Evolutionary conservation across 2,113 vertebrate genomes (phyloP).

Genomic region (rat (Rattus norvegicus)): DNA sequence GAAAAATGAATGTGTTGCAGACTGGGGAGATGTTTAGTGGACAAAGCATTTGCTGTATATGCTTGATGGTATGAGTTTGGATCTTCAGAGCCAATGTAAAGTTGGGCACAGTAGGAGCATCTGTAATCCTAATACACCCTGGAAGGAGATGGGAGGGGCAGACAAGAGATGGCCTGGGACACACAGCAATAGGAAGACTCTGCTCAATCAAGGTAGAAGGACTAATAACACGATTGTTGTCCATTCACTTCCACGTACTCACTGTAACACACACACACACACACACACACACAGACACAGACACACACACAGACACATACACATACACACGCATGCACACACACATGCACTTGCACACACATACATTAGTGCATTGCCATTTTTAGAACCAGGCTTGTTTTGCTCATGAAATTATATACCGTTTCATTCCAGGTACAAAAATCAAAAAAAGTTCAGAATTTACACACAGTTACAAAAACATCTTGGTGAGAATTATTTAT

Average conservation of each 20-base stretch:
- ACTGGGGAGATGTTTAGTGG: not conserved
- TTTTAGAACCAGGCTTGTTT: not conserved
- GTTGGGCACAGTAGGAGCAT: too few relatives aligned
- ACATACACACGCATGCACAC: not conserved
- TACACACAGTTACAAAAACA: not conserved
- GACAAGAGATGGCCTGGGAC: not conserved
- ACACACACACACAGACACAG: not conserved
- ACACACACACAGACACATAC: not conserved
- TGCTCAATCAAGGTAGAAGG: not conserved
- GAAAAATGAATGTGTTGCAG: slow-evolving; percentile 15
- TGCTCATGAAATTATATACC: not conserved
- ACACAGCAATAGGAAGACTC: too few relatives aligned
- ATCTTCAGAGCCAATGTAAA: not conserved
- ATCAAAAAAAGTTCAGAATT: not conserved
- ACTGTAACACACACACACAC: too few relatives aligned
- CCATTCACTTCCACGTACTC: not conserved
- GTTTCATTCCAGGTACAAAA: not conserved
- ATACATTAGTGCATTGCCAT: not conserved
- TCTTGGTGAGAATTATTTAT: slow-evolving; percentile 8
- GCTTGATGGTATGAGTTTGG: too few relatives aligned
- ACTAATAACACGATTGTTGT: not conserved
- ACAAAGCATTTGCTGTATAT: too few relatives aligned
- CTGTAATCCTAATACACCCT: not conserved
- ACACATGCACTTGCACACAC: not conserved
- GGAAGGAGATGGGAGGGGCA: not conserved